Percentiles rank a stretch among this genome's conserved stretches.
Conservation (phyloP, 2,888 invertebrate genomes). For the Leucophora obtusa region DNA sequence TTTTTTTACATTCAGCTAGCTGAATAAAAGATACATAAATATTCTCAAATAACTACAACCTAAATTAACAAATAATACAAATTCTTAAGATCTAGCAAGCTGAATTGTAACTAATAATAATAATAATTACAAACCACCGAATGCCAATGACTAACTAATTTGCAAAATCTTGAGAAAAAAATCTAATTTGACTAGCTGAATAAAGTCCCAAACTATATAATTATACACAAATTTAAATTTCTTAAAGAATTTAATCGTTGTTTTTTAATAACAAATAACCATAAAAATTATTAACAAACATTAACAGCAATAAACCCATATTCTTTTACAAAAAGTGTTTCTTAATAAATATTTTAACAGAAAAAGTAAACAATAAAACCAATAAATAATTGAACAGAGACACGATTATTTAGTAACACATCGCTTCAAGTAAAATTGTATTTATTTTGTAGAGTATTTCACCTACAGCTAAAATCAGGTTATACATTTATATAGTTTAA, state of each 20-base stretch:
- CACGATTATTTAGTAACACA: constrained; percentile 28
- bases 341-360: neutral
- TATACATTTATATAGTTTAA: neutral
- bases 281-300: neutral
- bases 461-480: neutral
- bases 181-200: neutral
- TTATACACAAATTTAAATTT: neutral
- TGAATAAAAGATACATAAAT: neutral
- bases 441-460: neutral
- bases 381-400: constrained; percentile 34
- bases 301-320: neutral
- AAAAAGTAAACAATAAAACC: constrained; percentile 11
- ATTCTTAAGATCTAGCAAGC: too few relatives aligned
- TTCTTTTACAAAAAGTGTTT: neutral
- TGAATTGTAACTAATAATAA: too few relatives aligned
- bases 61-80: too few relatives aligned
- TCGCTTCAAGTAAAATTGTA: constrained; percentile 20
- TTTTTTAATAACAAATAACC: neutral
- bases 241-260: neutral
- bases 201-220: neutral
- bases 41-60: too few relatives aligned
- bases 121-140: too few relatives aligned
- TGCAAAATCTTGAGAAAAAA: too few relatives aligned
- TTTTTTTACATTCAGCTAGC: neutral
- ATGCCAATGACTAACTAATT: too few relatives aligned